Conservation (phyloP, 2,797 vertebrate genomes). For the Platalea minor region DNA sequence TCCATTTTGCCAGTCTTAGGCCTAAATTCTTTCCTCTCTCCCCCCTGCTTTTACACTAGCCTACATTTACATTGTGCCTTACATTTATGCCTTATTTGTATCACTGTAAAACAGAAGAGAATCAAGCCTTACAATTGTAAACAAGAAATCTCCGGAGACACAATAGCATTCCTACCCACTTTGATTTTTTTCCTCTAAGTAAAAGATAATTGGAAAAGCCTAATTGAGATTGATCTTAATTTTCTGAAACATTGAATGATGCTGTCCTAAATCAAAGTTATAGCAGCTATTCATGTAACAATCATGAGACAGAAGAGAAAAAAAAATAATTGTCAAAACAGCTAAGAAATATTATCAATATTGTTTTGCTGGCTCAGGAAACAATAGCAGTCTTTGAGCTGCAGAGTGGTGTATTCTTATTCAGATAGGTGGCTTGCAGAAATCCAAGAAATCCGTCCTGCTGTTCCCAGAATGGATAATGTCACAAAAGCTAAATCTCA, state of each 20-base stretch:
- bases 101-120: background rate
- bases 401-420: background rate
- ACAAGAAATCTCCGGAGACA: background rate
- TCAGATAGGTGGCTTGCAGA: background rate
- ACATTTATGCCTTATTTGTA: background rate
- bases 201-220: background rate
- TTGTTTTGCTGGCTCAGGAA: background rate
- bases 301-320: background rate
- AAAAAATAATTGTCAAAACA: background rate
- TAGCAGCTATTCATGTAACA: background rate
- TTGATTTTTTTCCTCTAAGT: background rate
- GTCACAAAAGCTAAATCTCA: background rate
- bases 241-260: constrained; percentile 6
- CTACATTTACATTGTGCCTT: background rate
- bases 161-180: background rate
- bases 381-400: background rate
- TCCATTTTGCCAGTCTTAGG: background rate
- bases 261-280: background rate
- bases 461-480: background rate
- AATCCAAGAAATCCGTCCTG: background rate
- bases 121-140: background rate
- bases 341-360: background rate
- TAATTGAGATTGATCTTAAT: constrained; percentile 22
- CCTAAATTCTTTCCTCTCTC: background rate
- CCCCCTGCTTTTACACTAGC: background rate